Percentiles rank a stretch among this genome's conserved stretches.
Conservation (phyloP, 1,140 invertebrate species). For the Phthorimaea operculella region DNA sequence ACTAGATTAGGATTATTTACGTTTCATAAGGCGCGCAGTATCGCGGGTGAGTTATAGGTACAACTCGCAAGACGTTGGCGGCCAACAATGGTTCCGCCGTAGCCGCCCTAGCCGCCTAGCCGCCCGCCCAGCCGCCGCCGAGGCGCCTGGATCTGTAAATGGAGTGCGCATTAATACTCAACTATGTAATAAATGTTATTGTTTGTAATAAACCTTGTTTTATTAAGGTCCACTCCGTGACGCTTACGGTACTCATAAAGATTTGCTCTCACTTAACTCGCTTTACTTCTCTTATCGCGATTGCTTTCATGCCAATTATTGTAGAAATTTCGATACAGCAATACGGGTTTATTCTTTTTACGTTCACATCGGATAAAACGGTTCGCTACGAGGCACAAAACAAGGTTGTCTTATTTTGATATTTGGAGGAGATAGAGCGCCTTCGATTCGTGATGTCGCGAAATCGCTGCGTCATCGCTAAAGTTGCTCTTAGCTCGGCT, state of each 20-base stretch:
- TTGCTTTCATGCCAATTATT: conserved; percentile 23
- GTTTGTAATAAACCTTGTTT: conserved; percentile 63
- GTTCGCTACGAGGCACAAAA: conserved; percentile 22
- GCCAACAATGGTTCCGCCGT: conserved; percentile 33
- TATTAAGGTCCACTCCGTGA: conserved; percentile 46
- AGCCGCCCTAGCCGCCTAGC: conserved; percentile 19
- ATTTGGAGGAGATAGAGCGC: conserved; percentile 35
- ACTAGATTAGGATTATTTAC: conserved; percentile 30
- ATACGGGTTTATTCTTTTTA: conserved; percentile 8
- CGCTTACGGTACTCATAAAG: conserved; percentile 40
- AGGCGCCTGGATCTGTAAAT: conserved; percentile 53
- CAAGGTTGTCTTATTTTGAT: conserved; percentile 44
- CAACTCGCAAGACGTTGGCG: conserved; percentile 35
- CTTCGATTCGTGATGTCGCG: conserved; percentile 20
- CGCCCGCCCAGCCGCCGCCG: conserved; percentile 23
- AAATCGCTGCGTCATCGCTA: conserved; percentile 37
- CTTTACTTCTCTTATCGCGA: conserved; percentile 27
- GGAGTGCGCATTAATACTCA: conserved; percentile 56
- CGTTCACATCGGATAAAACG: conserved; percentile 3
- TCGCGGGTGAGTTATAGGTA: conserved; percentile 25
- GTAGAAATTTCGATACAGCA: conserved; percentile 4
- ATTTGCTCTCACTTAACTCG: conserved; percentile 27
- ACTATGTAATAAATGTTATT: conserved; percentile 64
- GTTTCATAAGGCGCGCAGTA: conserved; percentile 21
- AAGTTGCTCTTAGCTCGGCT: conserved; percentile 40